Base-by-base conservation (phyloP, 2,797 vertebrate species). In the Chromobotia macracanthus region DNA sequence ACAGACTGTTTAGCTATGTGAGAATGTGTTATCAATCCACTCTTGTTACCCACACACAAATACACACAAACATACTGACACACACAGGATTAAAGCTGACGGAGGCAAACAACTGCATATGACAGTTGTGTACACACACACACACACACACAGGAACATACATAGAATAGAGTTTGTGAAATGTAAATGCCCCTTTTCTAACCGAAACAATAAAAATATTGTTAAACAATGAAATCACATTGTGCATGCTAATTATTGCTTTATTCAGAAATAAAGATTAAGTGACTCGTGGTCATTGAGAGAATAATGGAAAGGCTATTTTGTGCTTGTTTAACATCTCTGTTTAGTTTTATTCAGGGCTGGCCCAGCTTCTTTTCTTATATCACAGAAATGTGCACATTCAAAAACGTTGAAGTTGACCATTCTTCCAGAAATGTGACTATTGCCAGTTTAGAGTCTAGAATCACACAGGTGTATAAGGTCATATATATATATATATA, bases 61-160 rank as follows among this genome's bases (percentile, higher is more conserved):
- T 35, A 60, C 66, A 76, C 31, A 74, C 6, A 48, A 10, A 21
- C 50, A 16, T 50, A 28, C 72, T 15, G 41, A 48, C 55, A 15
- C 82, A 31, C 12, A 55, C 10, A 21, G 75, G 81, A 79, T 85
- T 83, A 81, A 74, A 41, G 0, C 46, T 85, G 84, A 83, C 46
- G 64, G 72, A 72, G 38, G 46, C 35, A 50, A 60, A n/a, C 81
- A 83, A 80, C 84, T 85, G 84, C 75, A 58, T 35, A 61, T 53
- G 68, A 72, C 66, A 51, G 28, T 55, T 66, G 72, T n/a, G 46
- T 46, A 70, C 21, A 60, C 60, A 11, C 67, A 58, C 53, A 31
- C 63, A 63, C 21, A 51, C 5, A 61, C 9, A 73, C 73, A 74
- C 72, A 67, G 74, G 50, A 44, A 79, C 51, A 75, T 63, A 70